These are phyloP conservation scores for Melanotaenia nigrans DNA, from an alignment of 2,797 vertebrate genomes.

Conservation along the genomic window DNA sequence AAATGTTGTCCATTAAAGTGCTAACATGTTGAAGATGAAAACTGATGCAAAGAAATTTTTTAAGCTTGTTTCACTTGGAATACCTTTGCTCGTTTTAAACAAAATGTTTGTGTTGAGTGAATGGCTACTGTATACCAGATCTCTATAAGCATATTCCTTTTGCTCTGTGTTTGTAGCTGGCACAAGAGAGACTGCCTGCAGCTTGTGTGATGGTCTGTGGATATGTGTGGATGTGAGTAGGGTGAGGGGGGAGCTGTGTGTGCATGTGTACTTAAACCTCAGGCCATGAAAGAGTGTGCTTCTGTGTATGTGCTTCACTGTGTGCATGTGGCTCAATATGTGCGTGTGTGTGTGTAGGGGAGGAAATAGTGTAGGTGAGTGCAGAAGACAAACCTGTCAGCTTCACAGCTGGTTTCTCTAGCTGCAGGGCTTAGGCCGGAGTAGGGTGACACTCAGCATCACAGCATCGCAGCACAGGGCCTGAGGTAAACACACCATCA, in stretches of 20 bases:
- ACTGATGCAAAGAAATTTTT: constrained; percentile 5
- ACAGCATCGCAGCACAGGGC: constrained; percentile 71
- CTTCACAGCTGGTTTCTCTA: constrained; percentile 84
- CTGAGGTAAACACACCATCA: constrained; percentile 73
- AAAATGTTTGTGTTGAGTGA: constrained; percentile 58
- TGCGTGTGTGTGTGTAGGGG: constrained; percentile 24
- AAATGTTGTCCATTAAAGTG: neutral
- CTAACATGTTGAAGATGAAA: neutral
- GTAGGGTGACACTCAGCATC: constrained; percentile 80
- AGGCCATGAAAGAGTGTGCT: constrained; percentile 69
- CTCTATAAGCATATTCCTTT: constrained; percentile 69
- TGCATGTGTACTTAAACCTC: constrained; percentile 78
- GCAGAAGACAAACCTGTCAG: constrained; percentile 83
- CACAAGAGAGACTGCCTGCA: constrained; percentile 76
- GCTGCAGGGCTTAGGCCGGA: constrained; percentile 82
- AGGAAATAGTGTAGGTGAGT: constrained; percentile 76
- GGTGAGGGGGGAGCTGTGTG: constrained; percentile 35
- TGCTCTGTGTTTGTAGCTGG: constrained; percentile 72
- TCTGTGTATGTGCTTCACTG: constrained; percentile 19
- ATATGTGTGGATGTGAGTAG: constrained; percentile 65
- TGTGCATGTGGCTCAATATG: constrained; percentile 24
- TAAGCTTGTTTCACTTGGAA: constrained; percentile 1
- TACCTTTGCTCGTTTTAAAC: constrained; percentile 37
- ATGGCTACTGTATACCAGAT: constrained; percentile 42
- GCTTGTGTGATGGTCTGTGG: constrained; percentile 76